Evolutionary conservation across 2,888 invertebrate species (phyloP), one percentile per base, ranked within the genome.

Genomic region (Eupeodes latifasciatus): DNA sequence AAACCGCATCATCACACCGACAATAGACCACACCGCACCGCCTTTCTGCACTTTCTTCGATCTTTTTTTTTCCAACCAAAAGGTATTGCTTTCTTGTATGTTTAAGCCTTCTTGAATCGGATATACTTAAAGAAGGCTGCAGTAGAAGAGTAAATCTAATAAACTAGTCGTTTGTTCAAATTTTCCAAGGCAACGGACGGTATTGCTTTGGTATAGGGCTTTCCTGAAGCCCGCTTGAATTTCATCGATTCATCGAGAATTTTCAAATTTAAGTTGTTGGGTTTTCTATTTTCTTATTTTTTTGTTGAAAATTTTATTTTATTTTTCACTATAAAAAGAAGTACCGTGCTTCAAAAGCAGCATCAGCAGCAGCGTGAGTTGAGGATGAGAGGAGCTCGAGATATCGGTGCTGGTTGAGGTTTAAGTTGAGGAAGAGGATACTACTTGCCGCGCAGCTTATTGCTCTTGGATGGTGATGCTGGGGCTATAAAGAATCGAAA

Each of bases 131-230:
- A 47, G 44, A 66, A 66, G 59, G 53, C 44, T 72, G 76, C 78
- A 67, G 5, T 4, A 81, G 40, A 10, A 80, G 40, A 72, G 78
- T 66, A 87, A 76, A 87, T 87, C 87, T 87, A 83, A 83, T 87
- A 83, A 87, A 87, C 83, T 80, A 87, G 77, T 83, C 83, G 87
- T 83, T 86, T 82, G 82, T 75, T 86, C 75, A 69, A 75, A 71
- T 69, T 69, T 59, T 72, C 19, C 27, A 27, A 27, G 1, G 27
- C 27, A 27, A 27, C 27, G 27, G 27, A 27, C 2, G 27, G 27
- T 27, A 27, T 27, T 27, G 27, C 34, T 27, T 27, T 34, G 66
- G 12, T 49, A 67, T 75, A 64, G 62, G 78, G 71, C 19, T 64
- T 57, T 61, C 40, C 40, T 16, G 11, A 3, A 69, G 77, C 72